Evolutionary conservation across 2,888 invertebrate species (phyloP), one percentile per base, ranked within the genome.

Genomic region (Zelleria hepariella): DNA sequence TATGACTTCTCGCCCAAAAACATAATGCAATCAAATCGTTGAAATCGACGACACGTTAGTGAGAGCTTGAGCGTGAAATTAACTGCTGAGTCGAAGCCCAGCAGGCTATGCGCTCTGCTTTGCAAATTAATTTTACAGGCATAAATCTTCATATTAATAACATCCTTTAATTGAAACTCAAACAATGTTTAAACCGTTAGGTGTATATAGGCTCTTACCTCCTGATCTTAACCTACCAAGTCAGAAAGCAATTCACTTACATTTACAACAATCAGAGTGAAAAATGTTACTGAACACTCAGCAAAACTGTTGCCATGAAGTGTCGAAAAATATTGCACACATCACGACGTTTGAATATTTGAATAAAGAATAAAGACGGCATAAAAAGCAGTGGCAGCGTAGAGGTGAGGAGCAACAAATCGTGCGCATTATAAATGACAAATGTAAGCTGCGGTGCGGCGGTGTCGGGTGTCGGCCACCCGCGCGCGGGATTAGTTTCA

Each of bases 371-470:
- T 82, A 80, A 80, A 78, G 42, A 32, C 21, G 72, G 75, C 76
- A 82, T 84, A 86, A 86, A 85, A 82, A 83, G 78, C 69, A 71
- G 73, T 73, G 69, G 68, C 59, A 48, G 67, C 66, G 64, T 66
- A 59, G 72, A 78, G 74, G 76, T 78, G 82, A 82, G 79, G 79
- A 80, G 80, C 86, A 86, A 87, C 87, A 88, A 88, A 88, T 88
- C 86, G 87, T 86, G 78, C 78, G 86, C 85, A 87, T 88, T 86
- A 86, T 84, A 83, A 85, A 87, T 87, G 88, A 88, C 88, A 88
- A 88, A 88, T 87, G 87, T 86, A 82, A 84, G 82, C 59, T 27
- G 42, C 20, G 53, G 53, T 73, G 79, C 74, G 79, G 77, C 78
- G 82, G 86, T 87, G 87, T 86, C 73, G 72, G 70, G 73, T 87